Evolutionary conservation across 2,113 vertebrate species (phyloP), one percentile per base, ranked within the genome.

Genomic region (Apteryx mantelli): DNA sequence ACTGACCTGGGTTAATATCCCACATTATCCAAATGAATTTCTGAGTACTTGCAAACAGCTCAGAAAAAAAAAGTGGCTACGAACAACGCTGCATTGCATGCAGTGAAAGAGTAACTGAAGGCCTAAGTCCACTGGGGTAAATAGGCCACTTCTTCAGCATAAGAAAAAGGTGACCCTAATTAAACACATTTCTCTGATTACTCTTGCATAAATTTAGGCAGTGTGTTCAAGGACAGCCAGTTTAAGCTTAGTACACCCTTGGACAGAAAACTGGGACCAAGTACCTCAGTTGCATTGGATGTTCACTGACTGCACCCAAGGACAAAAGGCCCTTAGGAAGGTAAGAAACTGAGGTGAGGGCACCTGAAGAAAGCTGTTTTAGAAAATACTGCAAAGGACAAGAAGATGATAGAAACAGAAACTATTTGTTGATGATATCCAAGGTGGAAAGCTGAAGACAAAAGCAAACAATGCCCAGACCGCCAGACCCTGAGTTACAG

Each of bases 1-100:
- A 64, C 40, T 78, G 61, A 84, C 64, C 78, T 4, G 15, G 73
- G 75, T 48, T 89, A 60, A 95, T 58, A 95, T 96, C 83, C 50
- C 36, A 78, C 55, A 84, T 52, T 65, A 88, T 58, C 65, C 42
- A 86, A 75, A 93, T 84, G 84, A 58, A 50, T 87, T 95, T 95
- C 69, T 71, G 66, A 79, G 68, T 46, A 69, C 48, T 93, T 70
- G 87, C 56, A 83, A 86, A 88, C 7, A 79, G 38, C 78, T 66
- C 32, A 69, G 85, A 61, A 94, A 34, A 56, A 55, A 95, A 79
- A 79, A 30, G 46, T 60, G 66, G 30, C 17, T 8, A 36, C 63
- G 71, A 93, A 77, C 50, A 80, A 18, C 1, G 0, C 52, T 79
- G 65, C 36, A 42, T 80, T 74, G 55, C 14, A 42, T 7, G 36